These are phyloP conservation scores for Oreohelix idahoensis DNA, from an alignment of 1,140 invertebrate genomes.

Conservation along the genomic window DNA sequence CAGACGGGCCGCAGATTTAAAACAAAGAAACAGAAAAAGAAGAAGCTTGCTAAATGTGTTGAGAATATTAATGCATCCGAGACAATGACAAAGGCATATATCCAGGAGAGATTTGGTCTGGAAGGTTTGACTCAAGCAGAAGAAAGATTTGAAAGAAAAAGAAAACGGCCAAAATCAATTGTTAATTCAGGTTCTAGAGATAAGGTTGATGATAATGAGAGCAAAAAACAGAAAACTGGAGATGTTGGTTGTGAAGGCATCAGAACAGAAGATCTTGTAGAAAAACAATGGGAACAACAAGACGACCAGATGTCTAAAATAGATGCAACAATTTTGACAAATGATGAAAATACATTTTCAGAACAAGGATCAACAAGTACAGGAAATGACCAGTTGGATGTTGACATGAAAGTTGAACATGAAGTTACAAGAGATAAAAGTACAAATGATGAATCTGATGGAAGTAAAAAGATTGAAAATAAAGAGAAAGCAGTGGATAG, in stretches of 20 bases:
- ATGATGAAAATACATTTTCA: constrained; percentile 11
- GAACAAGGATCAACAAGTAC: constrained; percentile 7
- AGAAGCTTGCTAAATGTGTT: constrained; percentile 35
- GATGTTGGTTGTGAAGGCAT: not conserved
- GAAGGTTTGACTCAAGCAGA: constrained; percentile 24
- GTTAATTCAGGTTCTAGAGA: not conserved
- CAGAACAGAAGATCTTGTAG: not conserved
- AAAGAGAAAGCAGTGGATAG: not conserved
- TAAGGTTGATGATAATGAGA: not conserved
- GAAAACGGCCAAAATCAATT: constrained; percentile 5
- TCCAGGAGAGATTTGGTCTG: constrained; percentile 46
- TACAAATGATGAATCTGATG: constrained; percentile 5
- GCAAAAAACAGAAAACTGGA: not conserved
- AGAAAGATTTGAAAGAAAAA: constrained; percentile 12
- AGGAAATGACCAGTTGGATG: not conserved
- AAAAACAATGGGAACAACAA: not conserved
- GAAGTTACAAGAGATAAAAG: not conserved
- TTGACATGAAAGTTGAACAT: not conserved
- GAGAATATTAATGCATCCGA: constrained; percentile 49
- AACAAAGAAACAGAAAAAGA: constrained; percentile 51
- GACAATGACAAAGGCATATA: constrained; percentile 46
- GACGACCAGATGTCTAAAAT: not conserved
- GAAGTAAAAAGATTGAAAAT: constrained; percentile 19
- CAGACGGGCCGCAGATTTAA: constrained; percentile 55
- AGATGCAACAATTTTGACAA: not conserved